Evolutionary conservation across 2,888 invertebrate species (phyloP).

Genomic region (Tyria jacobaeae): DNA sequence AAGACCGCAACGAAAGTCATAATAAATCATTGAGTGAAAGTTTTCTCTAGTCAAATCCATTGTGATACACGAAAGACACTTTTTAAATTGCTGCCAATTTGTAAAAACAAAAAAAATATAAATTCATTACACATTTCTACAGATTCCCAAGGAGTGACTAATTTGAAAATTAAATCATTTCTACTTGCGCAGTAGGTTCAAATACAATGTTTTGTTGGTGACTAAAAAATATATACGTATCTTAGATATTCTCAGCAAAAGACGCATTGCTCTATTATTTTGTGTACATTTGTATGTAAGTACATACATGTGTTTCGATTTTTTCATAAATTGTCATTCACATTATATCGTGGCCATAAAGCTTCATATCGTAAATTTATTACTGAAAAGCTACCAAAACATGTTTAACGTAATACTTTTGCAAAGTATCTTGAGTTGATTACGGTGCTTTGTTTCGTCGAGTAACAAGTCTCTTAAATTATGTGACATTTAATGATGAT

Average conservation of each 20-base stretch:
- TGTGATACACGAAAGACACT: too few species aligned
- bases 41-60: too few species aligned
- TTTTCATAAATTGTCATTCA: constrained; percentile 31
- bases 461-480: neutral
- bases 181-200: neutral
- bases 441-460: neutral
- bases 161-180: neutral
- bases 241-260: neutral
- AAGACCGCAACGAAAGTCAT: too few species aligned
- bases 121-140: too few species aligned
- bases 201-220: too few species aligned
- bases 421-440: constrained; percentile 2
- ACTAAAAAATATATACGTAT: too few species aligned
- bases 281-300: neutral
- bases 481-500: neutral
- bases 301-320: constrained; percentile 25
- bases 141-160: too few species aligned
- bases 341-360: constrained; percentile 29
- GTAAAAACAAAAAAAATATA: too few species aligned
- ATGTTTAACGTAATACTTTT: constrained; percentile 17
- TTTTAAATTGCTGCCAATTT: too few species aligned
- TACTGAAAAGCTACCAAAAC: constrained; percentile 10
- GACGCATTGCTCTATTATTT: neutral
- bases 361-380: constrained; percentile 24
- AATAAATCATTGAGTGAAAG: too few species aligned